Conservation (phyloP, 2,888 invertebrate species). For the Branchellion lobata region DNA sequence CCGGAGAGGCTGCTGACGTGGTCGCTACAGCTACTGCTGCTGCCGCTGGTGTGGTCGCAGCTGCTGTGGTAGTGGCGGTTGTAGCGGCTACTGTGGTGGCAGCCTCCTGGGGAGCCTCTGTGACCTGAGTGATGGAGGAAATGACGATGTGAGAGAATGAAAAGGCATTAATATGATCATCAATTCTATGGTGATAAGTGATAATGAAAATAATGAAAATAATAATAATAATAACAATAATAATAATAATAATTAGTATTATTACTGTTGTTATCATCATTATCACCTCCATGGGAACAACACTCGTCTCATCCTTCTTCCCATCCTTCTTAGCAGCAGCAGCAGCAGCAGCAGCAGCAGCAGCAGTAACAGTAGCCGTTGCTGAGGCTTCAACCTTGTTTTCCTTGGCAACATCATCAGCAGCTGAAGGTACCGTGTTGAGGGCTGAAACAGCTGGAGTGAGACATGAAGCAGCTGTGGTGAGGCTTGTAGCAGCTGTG, state of each 20-base stretch:
- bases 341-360: constrained; percentile 49
- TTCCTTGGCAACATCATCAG: constrained; percentile 53
- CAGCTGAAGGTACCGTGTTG: constrained; percentile 45
- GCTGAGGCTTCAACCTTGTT: not conserved
- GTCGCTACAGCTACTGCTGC: constrained; percentile 13
- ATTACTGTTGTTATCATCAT: too few relatives aligned
- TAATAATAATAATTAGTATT: too few relatives aligned
- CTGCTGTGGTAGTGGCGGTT: constrained; percentile 10
- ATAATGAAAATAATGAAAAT: too few relatives aligned
- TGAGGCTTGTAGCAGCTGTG: too few relatives aligned
- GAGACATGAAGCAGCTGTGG: not conserved
- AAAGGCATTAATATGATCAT: too few relatives aligned
- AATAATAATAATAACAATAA: too few relatives aligned
- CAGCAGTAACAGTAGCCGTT: constrained; percentile 42
- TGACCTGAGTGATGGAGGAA: constrained; percentile 50
- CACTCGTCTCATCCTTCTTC: not conserved
- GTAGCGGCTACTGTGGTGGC: constrained; percentile 15
- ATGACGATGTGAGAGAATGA: constrained; percentile 41
- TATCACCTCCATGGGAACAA: too few relatives aligned
- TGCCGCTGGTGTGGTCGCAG: constrained; percentile 46
- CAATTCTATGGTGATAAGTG: too few relatives aligned
- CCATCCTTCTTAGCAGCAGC: constrained; percentile 34
- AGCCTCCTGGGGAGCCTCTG: not conserved
- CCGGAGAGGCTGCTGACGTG: not conserved
- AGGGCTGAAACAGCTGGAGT: constrained; percentile 46